Percentiles rank a stretch among this genome's conserved stretches.
These are phyloP conservation scores for Acronicta alni DNA, from an alignment of 2,888 invertebrate species.

Conservation along the genomic window DNA sequence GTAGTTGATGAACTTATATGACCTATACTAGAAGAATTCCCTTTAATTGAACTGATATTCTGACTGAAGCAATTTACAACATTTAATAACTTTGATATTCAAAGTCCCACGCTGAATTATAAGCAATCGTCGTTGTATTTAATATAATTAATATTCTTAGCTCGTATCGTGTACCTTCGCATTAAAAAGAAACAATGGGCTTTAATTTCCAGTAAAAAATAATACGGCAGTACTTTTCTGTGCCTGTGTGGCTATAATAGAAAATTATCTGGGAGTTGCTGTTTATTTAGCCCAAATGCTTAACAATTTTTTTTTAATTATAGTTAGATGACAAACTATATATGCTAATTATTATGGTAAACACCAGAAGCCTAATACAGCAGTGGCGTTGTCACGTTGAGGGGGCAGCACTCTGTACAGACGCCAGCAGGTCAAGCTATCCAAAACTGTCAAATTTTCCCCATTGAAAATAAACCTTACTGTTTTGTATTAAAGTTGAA, in stretches of 20 bases:
- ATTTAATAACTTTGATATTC: slow-evolving; percentile 35
- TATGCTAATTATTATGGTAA: too few species aligned
- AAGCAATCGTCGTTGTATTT: slow-evolving; percentile 45
- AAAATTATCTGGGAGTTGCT: slow-evolving; percentile 4
- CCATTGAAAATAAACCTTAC: too few species aligned
- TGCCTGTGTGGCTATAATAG: neutral
- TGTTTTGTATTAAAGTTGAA: too few species aligned
- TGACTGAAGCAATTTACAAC: slow-evolving; percentile 26
- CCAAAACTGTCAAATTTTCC: too few species aligned
- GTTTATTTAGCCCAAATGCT: too few species aligned
- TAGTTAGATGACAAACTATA: too few species aligned
- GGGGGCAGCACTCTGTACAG: too few species aligned
- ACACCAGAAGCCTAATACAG: too few species aligned
- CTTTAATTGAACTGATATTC: slow-evolving; percentile 19
- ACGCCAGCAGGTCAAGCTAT: too few species aligned
- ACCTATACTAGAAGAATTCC: slow-evolving; percentile 9
- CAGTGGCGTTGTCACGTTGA: too few species aligned
- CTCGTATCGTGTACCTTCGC: slow-evolving; percentile 18
- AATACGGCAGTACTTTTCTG: slow-evolving; percentile 18
- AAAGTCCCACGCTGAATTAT: slow-evolving; percentile 29
- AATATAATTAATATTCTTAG: slow-evolving; percentile 44
- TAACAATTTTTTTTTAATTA: too few species aligned
- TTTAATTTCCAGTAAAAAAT: slow-evolving; percentile 28
- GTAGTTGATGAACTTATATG: too few species aligned
- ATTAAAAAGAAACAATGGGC: slow-evolving; percentile 44